phyloP scores from a whole-genome alignment of 2,797 vertebrate species.

The Halcyon smyrnensis region DNA sequence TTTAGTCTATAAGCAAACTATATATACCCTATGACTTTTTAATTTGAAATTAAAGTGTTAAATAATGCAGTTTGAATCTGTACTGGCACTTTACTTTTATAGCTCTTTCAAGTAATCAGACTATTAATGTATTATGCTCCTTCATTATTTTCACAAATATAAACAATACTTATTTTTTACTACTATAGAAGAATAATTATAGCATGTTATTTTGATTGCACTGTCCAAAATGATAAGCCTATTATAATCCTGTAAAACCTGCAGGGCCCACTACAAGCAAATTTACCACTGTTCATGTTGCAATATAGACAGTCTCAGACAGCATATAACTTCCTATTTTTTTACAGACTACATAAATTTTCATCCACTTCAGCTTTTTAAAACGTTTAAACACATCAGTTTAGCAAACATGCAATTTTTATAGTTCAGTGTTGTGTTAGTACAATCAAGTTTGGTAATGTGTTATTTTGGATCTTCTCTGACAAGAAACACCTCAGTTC shows the following conservation, averaged over 20 bases:
- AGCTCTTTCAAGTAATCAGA: neutral
- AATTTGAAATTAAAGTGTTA: neutral
- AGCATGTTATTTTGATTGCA: neutral
- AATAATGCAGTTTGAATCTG: neutral
- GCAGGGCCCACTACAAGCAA: neutral
- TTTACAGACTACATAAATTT: neutral
- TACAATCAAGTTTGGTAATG: neutral
- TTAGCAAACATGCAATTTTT: neutral
- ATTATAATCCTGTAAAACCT: neutral
- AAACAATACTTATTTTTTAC: neutral
- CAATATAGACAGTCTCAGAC: neutral
- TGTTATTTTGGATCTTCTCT: neutral
- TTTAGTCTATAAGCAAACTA: neutral
- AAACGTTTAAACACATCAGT: neutral
- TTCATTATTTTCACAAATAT: slow-evolving; percentile 6
- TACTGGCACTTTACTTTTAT: slow-evolving; percentile 26
- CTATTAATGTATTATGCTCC: neutral
- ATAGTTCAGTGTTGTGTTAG: neutral
- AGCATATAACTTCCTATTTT: neutral
- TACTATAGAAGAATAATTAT: neutral
- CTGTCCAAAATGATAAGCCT: neutral
- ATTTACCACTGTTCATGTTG: neutral
- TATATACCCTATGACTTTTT: neutral
- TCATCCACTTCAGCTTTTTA: neutral
- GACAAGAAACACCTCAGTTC: neutral